Evolutionary conservation across 2,113 vertebrate species (phyloP).

Genomic region (Probosciger aterrimus): DNA sequence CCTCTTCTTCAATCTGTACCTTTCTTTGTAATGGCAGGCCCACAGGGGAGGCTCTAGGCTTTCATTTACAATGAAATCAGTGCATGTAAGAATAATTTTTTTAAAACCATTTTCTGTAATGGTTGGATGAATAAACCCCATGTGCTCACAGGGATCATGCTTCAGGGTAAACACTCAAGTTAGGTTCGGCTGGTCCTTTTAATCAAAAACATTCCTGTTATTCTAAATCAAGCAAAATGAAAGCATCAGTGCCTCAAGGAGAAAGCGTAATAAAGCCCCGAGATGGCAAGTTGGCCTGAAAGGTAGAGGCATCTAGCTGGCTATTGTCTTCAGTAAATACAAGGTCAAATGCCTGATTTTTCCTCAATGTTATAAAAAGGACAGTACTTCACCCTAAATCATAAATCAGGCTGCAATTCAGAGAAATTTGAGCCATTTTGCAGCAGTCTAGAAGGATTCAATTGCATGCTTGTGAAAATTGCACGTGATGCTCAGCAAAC

Average conservation of each 20-base stretch:
- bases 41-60: constrained; percentile 35
- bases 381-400: neutral
- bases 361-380: neutral
- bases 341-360: neutral
- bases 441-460: neutral
- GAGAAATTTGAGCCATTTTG: neutral
- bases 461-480: neutral
- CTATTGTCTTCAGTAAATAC: neutral
- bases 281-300: neutral
- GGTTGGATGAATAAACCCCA: constrained; percentile 52
- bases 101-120: constrained; percentile 10
- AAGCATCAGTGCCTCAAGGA: neutral
- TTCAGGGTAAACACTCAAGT: constrained; percentile 53
- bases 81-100: neutral
- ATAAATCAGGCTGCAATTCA: neutral
- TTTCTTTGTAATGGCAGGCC: constrained; percentile 24
- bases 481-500: neutral
- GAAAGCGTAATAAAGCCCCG: neutral
- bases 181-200: constrained; percentile 43
- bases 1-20: neutral
- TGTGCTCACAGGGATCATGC: neutral
- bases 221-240: constrained; percentile 22
- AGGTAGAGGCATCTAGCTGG: neutral
- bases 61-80: constrained; percentile 40
- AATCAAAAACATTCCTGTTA: constrained; percentile 45